phyloP scores from a whole-genome alignment of 2,888 invertebrate genomes.

The Euphydryas editha region DNA sequence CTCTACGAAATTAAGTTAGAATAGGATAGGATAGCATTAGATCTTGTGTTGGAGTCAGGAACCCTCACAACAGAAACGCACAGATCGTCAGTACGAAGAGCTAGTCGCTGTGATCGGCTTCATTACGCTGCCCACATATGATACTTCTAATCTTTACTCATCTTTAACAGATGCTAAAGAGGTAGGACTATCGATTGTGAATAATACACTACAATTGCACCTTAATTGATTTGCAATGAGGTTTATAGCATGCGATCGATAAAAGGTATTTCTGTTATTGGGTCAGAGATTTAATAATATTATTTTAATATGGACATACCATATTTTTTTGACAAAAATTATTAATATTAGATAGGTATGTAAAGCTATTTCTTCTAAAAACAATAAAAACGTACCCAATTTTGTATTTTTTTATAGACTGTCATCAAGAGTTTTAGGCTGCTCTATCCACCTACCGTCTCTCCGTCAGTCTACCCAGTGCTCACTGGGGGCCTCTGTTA shows the following conservation, averaged over 20 bases:
- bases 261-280: slow-evolving; percentile 6
- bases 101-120: not conserved
- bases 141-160: slow-evolving; percentile 9
- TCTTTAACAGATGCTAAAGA: slow-evolving; percentile 36
- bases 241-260: slow-evolving; percentile 28
- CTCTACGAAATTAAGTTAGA: too few species aligned
- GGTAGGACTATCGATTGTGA: slow-evolving; percentile 51
- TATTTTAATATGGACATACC: not conserved
- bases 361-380: too few species aligned
- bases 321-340: too few species aligned
- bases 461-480: too few species aligned
- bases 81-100: not conserved
- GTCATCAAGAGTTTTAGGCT: too few species aligned
- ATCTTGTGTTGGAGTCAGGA: too few species aligned
- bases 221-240: slow-evolving; percentile 38
- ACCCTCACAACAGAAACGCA: not conserved
- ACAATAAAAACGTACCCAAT: too few species aligned
- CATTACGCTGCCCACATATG: not conserved
- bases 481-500: too few species aligned
- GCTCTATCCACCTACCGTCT: too few species aligned
- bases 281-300: not conserved
- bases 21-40: too few species aligned
- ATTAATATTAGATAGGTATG: too few species aligned
- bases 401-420: too few species aligned
- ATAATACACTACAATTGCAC: slow-evolving; percentile 45